Percentiles rank a stretch among this genome's conserved stretches.
Conservation (phyloP, 2,113 vertebrate species). For the Gila orcuttii region DNA sequence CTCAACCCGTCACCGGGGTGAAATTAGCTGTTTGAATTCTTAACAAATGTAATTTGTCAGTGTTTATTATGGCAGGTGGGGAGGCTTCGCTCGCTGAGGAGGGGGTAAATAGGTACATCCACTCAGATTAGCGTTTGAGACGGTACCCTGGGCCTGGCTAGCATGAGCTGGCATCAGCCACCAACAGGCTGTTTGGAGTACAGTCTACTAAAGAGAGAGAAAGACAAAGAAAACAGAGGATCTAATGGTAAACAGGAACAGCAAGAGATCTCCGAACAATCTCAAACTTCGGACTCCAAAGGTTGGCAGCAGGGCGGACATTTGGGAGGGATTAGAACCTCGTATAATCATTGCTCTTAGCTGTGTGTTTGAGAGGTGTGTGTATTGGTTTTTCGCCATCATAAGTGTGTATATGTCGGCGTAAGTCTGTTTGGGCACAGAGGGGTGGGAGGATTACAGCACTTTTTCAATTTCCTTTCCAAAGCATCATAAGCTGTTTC, state of each 20-base stretch:
- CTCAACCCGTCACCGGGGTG: conserved; percentile 53
- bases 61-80: conserved; percentile 61
- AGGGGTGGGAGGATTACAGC: conserved; percentile 60
- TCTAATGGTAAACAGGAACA: background rate
- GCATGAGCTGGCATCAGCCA: conserved; percentile 41
- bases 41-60: conserved; percentile 68
- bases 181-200: conserved; percentile 51
- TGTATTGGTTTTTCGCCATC: conserved; percentile 28
- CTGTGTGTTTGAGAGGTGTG: conserved; percentile 37
- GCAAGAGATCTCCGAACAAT: conserved; percentile 52
- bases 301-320: conserved; percentile 15
- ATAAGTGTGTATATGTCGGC: conserved; percentile 12
- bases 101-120: conserved; percentile 60
- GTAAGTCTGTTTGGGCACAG: conserved; percentile 52
- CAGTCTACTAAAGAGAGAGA: conserved; percentile 60
- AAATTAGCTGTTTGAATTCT: conserved; percentile 64
- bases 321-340: conserved; percentile 50
- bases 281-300: conserved; percentile 53
- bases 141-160: conserved; percentile 44
- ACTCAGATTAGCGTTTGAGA: conserved; percentile 63
- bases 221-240: conserved; percentile 41
- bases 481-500: conserved; percentile 60
- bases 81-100: conserved; percentile 30
- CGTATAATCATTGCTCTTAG: conserved; percentile 56
- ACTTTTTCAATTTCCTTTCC: conserved; percentile 67